Percentiles rank a stretch among this genome's conserved stretches.
These are phyloP conservation scores for Papilio polytes DNA, from an alignment of 1,140 invertebrate species.

Conservation along the genomic window DNA sequence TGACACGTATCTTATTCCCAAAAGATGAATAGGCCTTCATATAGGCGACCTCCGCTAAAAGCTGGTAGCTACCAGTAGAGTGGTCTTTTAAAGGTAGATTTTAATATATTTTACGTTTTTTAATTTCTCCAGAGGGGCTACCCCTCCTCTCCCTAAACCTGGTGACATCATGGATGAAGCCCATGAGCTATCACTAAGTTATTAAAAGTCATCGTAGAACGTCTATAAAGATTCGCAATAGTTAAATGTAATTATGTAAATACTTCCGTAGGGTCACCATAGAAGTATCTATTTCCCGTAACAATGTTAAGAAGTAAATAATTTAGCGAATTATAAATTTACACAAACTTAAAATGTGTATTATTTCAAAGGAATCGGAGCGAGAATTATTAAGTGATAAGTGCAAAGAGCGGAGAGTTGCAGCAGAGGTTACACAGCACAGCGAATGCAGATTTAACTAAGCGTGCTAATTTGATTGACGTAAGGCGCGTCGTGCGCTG, in stretches of 20 bases:
- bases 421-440: slow-evolving; percentile 14
- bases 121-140: too few species aligned
- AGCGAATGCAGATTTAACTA: slow-evolving; percentile 21
- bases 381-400: slow-evolving; percentile 24
- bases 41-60: too few species aligned
- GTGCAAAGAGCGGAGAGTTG: slow-evolving; percentile 7
- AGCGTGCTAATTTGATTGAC: slow-evolving; percentile 11
- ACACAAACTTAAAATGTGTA: not conserved
- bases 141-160: too few species aligned
- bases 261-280: not conserved
- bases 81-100: too few species aligned
- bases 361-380: not conserved
- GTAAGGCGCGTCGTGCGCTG: not conserved
- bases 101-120: too few species aligned
- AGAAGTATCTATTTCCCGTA: not conserved
- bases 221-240: not conserved
- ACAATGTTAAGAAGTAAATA: not conserved
- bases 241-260: too few species aligned
- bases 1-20: not conserved
- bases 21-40: not conserved
- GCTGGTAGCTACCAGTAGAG: too few species aligned
- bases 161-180: too few species aligned
- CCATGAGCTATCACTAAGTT: too few species aligned
- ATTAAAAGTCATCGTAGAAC: not conserved
- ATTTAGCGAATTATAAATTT: not conserved